Evolutionary conservation across 1,140 invertebrate genomes (phyloP).

Genomic region (Ylistrum balloti): DNA sequence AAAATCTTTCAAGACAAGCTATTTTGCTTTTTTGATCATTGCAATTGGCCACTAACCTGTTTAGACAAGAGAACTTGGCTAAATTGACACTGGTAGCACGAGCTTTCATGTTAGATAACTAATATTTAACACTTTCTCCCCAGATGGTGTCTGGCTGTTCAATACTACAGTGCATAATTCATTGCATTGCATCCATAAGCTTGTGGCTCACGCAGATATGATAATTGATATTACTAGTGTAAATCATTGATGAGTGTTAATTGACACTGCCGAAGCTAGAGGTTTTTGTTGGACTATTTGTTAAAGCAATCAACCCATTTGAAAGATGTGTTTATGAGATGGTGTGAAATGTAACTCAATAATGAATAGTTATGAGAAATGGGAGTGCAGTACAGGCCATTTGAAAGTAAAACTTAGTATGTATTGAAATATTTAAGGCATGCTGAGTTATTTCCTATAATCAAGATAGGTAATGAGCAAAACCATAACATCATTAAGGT

Average conservation of each 20-base stretch:
- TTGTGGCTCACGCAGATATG: conserved; percentile 32
- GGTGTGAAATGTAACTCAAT: too few relatives aligned
- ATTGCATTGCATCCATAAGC: conserved; percentile 31
- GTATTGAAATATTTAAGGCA: too few relatives aligned
- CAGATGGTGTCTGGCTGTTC: conserved; percentile 13
- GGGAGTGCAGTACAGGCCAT: too few relatives aligned
- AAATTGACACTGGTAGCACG: neutral
- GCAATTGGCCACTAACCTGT: neutral
- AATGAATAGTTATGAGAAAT: too few relatives aligned
- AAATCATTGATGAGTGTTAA: conserved; percentile 40
- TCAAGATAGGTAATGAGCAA: too few relatives aligned
- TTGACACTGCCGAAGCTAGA: neutral
- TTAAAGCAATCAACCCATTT: neutral
- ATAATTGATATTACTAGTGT: conserved; percentile 5
- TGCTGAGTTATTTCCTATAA: too few relatives aligned
- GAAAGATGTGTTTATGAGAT: neutral
- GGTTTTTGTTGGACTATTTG: neutral
- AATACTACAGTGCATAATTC: conserved; percentile 29
- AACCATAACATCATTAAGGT: too few relatives aligned
- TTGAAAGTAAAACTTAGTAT: too few relatives aligned
- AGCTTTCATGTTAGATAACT: neutral
- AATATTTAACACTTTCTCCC: neutral
- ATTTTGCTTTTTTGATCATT: neutral
- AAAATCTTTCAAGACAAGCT: neutral
- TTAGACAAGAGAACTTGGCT: neutral